Evolutionary conservation across 1,140 invertebrate species (phyloP).

Genomic region (Philaenus spumarius): DNA sequence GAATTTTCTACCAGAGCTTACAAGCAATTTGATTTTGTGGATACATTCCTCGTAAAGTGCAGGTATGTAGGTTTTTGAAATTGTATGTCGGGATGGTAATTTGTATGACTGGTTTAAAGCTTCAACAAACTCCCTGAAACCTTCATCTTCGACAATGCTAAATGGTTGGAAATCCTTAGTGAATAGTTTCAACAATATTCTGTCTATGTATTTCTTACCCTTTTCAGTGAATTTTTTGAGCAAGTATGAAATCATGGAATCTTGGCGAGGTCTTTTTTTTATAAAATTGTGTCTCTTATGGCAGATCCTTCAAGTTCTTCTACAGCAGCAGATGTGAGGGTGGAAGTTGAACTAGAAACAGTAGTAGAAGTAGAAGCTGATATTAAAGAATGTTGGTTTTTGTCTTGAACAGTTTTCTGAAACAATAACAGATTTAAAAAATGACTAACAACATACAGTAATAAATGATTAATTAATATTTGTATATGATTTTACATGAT

Average conservation of each 20-base stretch:
- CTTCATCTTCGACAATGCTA: constrained; percentile 25
- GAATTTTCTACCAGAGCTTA: constrained; percentile 5
- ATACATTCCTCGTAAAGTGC: constrained; percentile 20
- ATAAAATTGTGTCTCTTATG: neutral
- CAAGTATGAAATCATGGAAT: neutral
- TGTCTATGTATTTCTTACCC: constrained; percentile 17
- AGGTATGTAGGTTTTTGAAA: constrained; percentile 22
- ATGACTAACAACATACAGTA: too few species aligned
- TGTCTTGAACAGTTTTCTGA: neutral
- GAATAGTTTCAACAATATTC: constrained; percentile 17
- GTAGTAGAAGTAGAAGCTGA: neutral
- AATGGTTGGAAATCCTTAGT: constrained; percentile 22
- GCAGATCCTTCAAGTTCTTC: too few species aligned
- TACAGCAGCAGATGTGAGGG: neutral
- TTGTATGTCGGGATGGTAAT: constrained; percentile 21
- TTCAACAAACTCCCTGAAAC: constrained; percentile 19
- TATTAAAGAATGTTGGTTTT: neutral
- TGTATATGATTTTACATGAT: too few species aligned
- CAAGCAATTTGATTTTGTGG: neutral
- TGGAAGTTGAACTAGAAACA: neutral
- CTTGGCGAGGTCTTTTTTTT: too few species aligned
- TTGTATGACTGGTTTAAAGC: constrained; percentile 22
- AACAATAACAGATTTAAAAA: neutral
- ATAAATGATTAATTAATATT: too few species aligned
- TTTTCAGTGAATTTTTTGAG: neutral